A percentile compares a stretch with the other conserved stretches of the same genome.
Conservation (phyloP, 2,797 vertebrate genomes). For the Falco cherrug region DNA sequence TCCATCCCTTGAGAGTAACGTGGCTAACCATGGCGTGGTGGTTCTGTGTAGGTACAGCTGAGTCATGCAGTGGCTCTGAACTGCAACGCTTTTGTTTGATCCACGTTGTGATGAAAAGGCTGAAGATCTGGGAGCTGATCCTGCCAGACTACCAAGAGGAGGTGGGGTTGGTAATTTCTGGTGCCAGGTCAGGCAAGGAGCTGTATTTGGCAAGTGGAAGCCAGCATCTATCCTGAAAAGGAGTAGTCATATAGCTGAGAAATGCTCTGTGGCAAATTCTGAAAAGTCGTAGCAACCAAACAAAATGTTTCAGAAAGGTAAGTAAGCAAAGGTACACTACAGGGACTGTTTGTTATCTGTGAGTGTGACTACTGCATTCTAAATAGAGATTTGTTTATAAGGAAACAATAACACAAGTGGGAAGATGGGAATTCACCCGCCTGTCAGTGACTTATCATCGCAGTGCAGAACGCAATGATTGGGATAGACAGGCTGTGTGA, state of each 20-base stretch:
- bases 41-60: background rate
- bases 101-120: background rate
- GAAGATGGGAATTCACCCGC: background rate
- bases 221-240: background rate
- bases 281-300: background rate
- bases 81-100: background rate
- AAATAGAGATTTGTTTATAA: background rate
- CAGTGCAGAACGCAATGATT: accelerated
- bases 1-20: background rate
- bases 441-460: background rate
- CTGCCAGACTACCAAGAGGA: background rate
- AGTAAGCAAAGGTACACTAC: background rate
- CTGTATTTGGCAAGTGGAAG: background rate
- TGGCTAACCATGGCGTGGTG: no score
- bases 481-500: background rate
- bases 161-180: background rate
- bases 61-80: background rate
- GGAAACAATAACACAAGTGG: background rate
- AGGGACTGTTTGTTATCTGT: background rate
- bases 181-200: background rate
- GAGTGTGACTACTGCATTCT: background rate
- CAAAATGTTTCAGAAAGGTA: background rate
- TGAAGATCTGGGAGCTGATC: background rate
- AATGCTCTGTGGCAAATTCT: background rate
- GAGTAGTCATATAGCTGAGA: background rate